Evolutionary conservation across 2,113 vertebrate species (phyloP).

Genomic region (human): GRCh38 chr4:185266001-185266500

Average conservation of each 20-base stretch:
- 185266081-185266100: background rate
- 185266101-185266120: background rate
- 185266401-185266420: too few species aligned
- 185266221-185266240: background rate
- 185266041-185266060: conserved; percentile 19
- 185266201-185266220: background rate
- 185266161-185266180: background rate
- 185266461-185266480: too few species aligned
- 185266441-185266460: too few species aligned
- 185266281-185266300: background rate
- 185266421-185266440: too few species aligned
- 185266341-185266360: too few species aligned
- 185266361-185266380: too few species aligned
- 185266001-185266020: background rate
- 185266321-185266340: background rate
- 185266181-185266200: background rate
- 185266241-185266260: background rate
- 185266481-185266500: too few species aligned
- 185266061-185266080: background rate
- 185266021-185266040: background rate
- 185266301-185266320: background rate
- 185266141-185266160: background rate
- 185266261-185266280: background rate
- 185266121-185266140: background rate
- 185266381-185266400: too few species aligned